Evolutionary conservation across 2,888 invertebrate species (phyloP).

Genomic region (Cosmopolites sordidus): DNA sequence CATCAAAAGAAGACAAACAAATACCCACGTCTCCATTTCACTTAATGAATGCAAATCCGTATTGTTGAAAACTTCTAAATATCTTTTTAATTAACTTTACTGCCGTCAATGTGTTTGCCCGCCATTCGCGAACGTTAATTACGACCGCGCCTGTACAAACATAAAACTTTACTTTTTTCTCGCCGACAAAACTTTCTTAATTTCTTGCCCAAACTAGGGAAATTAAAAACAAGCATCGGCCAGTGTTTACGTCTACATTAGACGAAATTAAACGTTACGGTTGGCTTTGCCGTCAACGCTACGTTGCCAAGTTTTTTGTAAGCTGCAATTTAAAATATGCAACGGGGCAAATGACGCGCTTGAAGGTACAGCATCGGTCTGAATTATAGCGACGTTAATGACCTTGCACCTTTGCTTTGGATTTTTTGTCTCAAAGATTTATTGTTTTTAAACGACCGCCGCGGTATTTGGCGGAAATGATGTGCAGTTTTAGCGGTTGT

Average conservation of each 20-base stretch:
- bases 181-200: background rate
- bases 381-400: background rate
- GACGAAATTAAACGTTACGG: too few species aligned
- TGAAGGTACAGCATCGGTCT: background rate
- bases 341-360: background rate
- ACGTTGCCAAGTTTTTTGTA: background rate
- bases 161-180: background rate
- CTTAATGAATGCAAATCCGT: background rate
- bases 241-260: conserved; percentile 7
- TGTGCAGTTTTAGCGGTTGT: too few species aligned
- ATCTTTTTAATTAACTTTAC: conserved; percentile 1
- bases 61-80: background rate
- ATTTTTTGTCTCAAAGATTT: background rate
- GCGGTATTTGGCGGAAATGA: too few species aligned
- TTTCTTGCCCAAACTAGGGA: conserved; percentile 4
- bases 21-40: background rate
- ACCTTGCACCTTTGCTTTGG: background rate
- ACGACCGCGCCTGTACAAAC: background rate
- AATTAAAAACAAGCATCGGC: conserved; percentile 11
- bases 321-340: background rate
- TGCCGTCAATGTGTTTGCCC: background rate
- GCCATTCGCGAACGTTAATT: background rate
- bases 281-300: background rate
- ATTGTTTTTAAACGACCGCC: background rate
- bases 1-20: too few species aligned